Base-by-base conservation (phyloP, 2,113 vertebrate genomes). In the Carassius gibelio region DNA sequence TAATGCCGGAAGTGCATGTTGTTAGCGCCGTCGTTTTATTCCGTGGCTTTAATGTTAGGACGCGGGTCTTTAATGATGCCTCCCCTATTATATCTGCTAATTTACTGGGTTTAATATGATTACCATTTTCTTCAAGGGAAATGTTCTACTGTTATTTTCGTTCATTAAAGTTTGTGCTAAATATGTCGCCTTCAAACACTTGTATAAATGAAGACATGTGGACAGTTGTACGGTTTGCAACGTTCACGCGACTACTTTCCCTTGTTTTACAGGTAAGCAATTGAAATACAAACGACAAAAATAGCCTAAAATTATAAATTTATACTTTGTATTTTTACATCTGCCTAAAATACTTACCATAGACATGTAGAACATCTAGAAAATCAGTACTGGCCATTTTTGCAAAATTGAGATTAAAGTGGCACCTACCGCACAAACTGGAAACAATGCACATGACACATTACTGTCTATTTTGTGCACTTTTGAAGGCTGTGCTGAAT, bases 261-360 rank as follows among this genome's bases (percentile, higher is more conserved):
- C 91, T 99, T 19, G 10, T 96, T 59, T 90, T 99, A 23, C 98
- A 99, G 97, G 98, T 96, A 91, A 93, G 82, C 45, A 57, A 23
- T 17, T 19, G 42, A 42, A 23, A 13, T 10, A 78, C 57, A 42
- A 78, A 38, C 34, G 5, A 8, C 5, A 42, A 38, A 38, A 77
- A 78, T n/a, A 3, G 8, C 14, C 26, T 59, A 14, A 23, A 62
- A 23, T 14, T 13, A 17, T 61, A 6, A 3, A 8, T 79, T 61
- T 42, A 3, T 38, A 38, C 5, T 38, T 59, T n/a, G 1, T n/a
- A 77, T 36, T 36, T 5, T 59, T 55, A 21, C 19, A 2, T 21
- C 19, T 59, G 17, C 1, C 3, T 57, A 59, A 61, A 61, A 10
- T 48, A 11, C 45, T 5, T 61, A 9, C 57, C 21, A 61, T 9